Conservation (phyloP, 2,113 vertebrate species). For the Numenius arquata region DNA sequence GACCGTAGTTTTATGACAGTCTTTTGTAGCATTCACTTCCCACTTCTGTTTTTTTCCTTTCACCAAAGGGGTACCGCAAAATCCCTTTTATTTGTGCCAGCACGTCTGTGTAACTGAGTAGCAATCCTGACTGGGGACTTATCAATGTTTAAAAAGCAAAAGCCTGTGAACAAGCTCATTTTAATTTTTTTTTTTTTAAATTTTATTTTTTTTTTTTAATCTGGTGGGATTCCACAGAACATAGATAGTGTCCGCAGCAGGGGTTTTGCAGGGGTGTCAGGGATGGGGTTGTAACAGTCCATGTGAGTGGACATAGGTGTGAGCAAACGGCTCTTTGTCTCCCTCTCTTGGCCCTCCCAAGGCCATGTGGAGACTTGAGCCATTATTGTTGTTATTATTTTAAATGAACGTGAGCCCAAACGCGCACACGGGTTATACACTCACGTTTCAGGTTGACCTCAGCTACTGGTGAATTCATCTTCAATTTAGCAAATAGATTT, state of each 20-base stretch:
- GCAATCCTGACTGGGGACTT: background rate
- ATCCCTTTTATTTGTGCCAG: background rate
- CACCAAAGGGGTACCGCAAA: background rate
- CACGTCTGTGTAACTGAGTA: background rate
- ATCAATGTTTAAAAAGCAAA: background rate
- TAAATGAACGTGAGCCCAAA: background rate
- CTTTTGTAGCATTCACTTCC: background rate
- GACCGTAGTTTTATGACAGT: background rate
- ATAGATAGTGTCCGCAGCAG: accelerated
- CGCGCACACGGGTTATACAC: accelerated
- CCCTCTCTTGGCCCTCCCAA: conserved; percentile 53
- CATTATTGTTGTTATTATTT: background rate
- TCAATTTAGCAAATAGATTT: background rate
- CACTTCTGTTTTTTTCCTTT: background rate
- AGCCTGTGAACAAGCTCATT: background rate
- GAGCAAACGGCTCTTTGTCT: conserved; percentile 35
- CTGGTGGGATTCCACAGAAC: background rate
- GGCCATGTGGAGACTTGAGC: background rate
- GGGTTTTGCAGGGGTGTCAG: background rate
- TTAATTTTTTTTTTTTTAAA: no score
- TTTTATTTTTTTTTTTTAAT: background rate
- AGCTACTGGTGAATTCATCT: background rate
- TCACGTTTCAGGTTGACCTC: conserved; percentile 12
- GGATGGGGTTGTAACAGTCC: background rate
- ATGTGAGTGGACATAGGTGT: background rate